Base-by-base conservation (phyloP, 1,140 invertebrate species). In the Muscidifurax raptorellus region DNA sequence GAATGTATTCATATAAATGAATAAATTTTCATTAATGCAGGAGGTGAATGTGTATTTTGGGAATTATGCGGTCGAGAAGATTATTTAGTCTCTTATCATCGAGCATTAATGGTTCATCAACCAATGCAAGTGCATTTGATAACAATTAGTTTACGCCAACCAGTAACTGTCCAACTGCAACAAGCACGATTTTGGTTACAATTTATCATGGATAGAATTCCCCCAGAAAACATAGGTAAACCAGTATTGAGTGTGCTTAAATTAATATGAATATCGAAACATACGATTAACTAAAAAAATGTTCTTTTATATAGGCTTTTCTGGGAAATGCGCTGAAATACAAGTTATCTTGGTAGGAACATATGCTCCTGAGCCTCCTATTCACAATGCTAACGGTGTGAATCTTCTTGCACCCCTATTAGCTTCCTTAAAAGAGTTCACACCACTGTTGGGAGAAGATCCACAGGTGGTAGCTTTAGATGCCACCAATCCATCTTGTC, bases 51-150 rank as follows among this genome's bases (percentile, higher is more conserved):
- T 69, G 88, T 93, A 30, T 93, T 97, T 44, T 97, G 96, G 96
- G 97, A 97, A 90, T 97, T 97, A 89, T 97, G 96, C 32, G 97
- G 97, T 1, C 95, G 97, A 88, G 96, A 97, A 89, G 95, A 95
- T 30, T 98, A 97, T 92, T 95, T 96, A 90, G 94, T 96, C 81
- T 92, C 96, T 44, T 98, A 97, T 91, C 96, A 97, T 91, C 95
- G 96, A 87, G 96, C 96, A 88, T 94, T 97, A 47, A 96, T 95
- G 9, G 95, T 96, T 87, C 93, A 94, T 36, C 94, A 95, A 86
- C 91, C 93, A 30, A 90, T 95, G 84, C 84, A 85, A 88, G 91
- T 97, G 66, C 95, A 97, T 88, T 91, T 96, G 10, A 94, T 98
- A 86, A 94, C 97, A n/a, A 96, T 97, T 91, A 96, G 94, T 91